Evolutionary conservation across 2,797 vertebrate species (phyloP), one percentile per base, ranked within the genome.

Genomic region (Naso thynnoides): DNA sequence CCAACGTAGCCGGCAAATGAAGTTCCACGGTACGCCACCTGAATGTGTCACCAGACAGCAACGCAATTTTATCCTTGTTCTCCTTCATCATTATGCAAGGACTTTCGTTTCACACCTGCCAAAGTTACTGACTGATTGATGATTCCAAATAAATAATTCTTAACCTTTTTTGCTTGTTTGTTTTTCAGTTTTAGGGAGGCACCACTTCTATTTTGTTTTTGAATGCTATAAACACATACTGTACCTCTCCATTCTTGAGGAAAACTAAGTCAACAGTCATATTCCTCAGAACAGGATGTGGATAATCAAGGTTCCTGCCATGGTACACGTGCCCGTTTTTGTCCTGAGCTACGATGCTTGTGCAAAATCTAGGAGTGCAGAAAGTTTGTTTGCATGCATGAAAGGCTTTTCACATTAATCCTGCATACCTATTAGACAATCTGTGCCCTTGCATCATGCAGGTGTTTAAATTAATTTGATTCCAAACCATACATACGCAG

Each of bases 1-100:
- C 97, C 98, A 1, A 99, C 92, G 0, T 98, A 99, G 31, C 97
- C 97, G 4, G 97, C 68, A 67, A 99, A 98, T 0, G 98, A 96
- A 0, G 98, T 99, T 68, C 98, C 97, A 45, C 77, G 93, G 83
- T 96, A 98, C 0, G 83, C 93, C 21, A 96, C 79, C 98, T 99
- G 91, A 47, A 93, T 44, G 50, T 2, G 19, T 13, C 23, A 56
- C 29, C 7, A 57, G 58, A 60, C 24, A 33, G 50, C 10, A 10
- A 49, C 19, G 38, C 27, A 5, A 44, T 21, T 27, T 1, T 13
- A 5, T 29, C 36, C 11, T 23, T 26, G 18, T 5, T n/a, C 33
- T 23, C 26, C 10, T 9, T 31, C 18, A 39, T 61, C 33, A 15
- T 16, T 19, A 63, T 18, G 11, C 10, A 49, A 27, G 9, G 1